Base-by-base conservation (phyloP, 2,797 vertebrate species). In the Poecilia picta region DNA sequence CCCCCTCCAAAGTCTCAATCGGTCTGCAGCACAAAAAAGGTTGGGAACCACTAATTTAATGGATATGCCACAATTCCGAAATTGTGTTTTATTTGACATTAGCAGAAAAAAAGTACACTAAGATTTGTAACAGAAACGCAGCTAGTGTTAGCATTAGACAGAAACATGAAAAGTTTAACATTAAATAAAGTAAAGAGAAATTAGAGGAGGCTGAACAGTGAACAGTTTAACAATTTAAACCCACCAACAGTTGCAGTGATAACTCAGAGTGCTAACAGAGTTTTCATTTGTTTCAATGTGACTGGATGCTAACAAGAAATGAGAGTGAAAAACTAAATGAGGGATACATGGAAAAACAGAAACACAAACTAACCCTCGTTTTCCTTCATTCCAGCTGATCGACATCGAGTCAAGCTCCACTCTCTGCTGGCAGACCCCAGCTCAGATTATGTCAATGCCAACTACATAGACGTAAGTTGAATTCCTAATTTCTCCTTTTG, bases 381-480 rank as follows among this genome's bases (percentile, higher is more conserved):
- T 74, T 74, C 74, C 0, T 80, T 43, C n/a, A 0, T 88, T 91
- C 13, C 92, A 99, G 98, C 98, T 0, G 98, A 99, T 80, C 97
- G 97, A 0, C 98, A 98, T 90, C 96, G 97, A 0, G 97, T 98
- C 83, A 98, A 97, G 88, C 96, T 99, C 75, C 97, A 98, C 90
- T 98, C 98, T 0, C 94, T 99, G 86, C 93, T 98, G 79, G 97
- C 97, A 0, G 98, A 98, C 87, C 97, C 97, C 28, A 97, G 97
- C 82, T 97, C 97, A 0, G 98, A 99, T 89, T 98, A 98, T 87
- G 97, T 98, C 87, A 98, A 98, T 0, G 97, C 98, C 92, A 99
- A 98, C 95, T 99, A 99, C 92, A 97, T 99, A 15, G 98, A 99
- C 0, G 98, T 99, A 94, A 98, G 98, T 80, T 23, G 49, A 53